Evolutionary conservation across 2,888 invertebrate genomes (phyloP).

Genomic region (Amiota communis): DNA sequence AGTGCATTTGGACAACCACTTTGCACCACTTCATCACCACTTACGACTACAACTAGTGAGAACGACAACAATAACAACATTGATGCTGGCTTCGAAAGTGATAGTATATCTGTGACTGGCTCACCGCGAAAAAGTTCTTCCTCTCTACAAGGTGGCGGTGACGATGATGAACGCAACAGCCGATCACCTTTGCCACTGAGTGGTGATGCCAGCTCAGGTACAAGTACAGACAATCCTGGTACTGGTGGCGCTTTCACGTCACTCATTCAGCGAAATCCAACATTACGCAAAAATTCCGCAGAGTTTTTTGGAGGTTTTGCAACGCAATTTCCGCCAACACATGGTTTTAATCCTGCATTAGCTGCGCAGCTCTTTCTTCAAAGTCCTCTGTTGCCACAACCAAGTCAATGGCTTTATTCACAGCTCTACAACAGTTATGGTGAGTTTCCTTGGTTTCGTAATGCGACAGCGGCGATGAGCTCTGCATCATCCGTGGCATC

Average conservation of each 20-base stretch:
- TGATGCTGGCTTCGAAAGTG: constrained; percentile 73
- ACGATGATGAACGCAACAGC: constrained; percentile 46
- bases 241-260: constrained; percentile 72
- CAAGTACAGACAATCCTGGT: constrained; percentile 48
- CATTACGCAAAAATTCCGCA: constrained; percentile 68
- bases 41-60: constrained; percentile 61
- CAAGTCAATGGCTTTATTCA: constrained; percentile 85
- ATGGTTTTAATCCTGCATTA: constrained; percentile 76
- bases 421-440: constrained; percentile 82
- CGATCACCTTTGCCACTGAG: constrained; percentile 46
- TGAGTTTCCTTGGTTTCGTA: constrained; percentile 80
- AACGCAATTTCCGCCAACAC: constrained; percentile 71
- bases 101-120: constrained; percentile 73
- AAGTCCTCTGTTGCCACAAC: constrained; percentile 82
- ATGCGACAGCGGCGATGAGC: constrained; percentile 66
- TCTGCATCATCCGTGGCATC: constrained; percentile 45
- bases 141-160: constrained; percentile 69
- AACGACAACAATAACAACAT: constrained; percentile 72
- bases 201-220: constrained; percentile 33
- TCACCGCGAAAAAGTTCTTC: constrained; percentile 74
- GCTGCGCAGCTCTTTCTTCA: constrained; percentile 84
- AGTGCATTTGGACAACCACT: constrained; percentile 55
- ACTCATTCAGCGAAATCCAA: constrained; percentile 69
- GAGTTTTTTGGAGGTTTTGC: constrained; percentile 74
- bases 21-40: constrained; percentile 71